Base-by-base conservation (phyloP, 2,113 vertebrate genomes). In the Albula glossodonta region DNA sequence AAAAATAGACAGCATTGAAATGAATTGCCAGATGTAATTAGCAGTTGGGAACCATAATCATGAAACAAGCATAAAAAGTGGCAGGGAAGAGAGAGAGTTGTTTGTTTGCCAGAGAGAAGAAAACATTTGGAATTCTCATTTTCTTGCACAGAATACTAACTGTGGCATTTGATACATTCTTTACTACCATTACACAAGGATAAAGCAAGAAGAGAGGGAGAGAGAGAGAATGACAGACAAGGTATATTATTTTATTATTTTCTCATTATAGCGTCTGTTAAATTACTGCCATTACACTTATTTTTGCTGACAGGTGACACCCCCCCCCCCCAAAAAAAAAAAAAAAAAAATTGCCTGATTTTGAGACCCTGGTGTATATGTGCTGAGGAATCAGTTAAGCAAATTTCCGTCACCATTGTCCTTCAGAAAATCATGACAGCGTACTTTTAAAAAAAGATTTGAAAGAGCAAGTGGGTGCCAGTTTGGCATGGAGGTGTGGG, bases 341-440 rank as follows among this genome's bases (percentile, higher is more conserved):
- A 41, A 41, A 41, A 41, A 41, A 41, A 41, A 41, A 41, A 41
- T 41, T 41, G 31, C 31, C 1, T 84, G 78, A 88, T 89, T 89
- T 51, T 12, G 48, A 22, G 19, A 17, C 51, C 66, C 49, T 84
- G 77, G 82, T 53, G 41, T 50, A 60, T 5, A 74, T 50, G 70
- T 87, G 66, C 51, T 51, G 83, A 88, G 87, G 85, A 84, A 86
- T 87, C 85, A 60, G 22, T 83, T 70, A 51, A 19, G 66, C 80
- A 56, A 80, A 80, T 86, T 84, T 15, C n/a, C 88, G 85, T 83
- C 86, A 60, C 74, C 25, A 78, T 83, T 85, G 88, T 90, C 89
- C 91, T 93, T 91, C 88, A 89, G 57, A 88, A 84, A 84, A 48
- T 84, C 88, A 91, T 89, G 90, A 91, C 86, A 74, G 57, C 52